A percentile compares a stretch with the other conserved stretches of the same genome.
These are phyloP conservation scores for Pristionchus exspectatus DNA, from an alignment of 2,888 invertebrate species.

Conservation along the genomic window DNA sequence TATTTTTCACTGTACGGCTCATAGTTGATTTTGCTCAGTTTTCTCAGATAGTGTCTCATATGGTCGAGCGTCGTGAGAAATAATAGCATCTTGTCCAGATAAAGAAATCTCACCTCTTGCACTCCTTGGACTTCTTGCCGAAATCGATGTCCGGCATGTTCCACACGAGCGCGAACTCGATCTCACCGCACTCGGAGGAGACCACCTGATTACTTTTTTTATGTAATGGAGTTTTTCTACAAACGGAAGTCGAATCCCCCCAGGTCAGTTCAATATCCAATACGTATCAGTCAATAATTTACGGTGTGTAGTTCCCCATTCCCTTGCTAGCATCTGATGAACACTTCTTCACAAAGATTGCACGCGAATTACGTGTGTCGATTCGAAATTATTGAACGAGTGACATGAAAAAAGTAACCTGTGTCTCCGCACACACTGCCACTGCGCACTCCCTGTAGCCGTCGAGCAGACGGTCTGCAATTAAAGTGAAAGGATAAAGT, in stretches of 20 bases:
- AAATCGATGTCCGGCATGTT: slow-evolving; percentile 86
- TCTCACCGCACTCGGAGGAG: background rate
- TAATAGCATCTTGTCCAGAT: no score
- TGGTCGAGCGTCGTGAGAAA: no score
- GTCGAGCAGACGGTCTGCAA: slow-evolving; percentile 31
- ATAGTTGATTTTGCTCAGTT: no score
- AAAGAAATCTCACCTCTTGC: background rate
- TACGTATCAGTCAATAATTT: no score
- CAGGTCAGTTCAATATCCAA: no score
- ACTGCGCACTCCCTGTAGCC: slow-evolving; percentile 40
- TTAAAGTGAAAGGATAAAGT: background rate
- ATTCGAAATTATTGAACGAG: background rate
- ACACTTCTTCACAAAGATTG: background rate
- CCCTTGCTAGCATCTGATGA: background rate
- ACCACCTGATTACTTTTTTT: slow-evolving; percentile 28
- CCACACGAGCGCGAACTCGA: slow-evolving; percentile 85
- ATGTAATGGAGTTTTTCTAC: no score
- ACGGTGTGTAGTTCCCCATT: no score
- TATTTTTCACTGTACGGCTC: no score
- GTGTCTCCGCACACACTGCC: slow-evolving; percentile 25
- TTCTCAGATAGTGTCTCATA: no score
- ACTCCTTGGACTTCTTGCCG: slow-evolving; percentile 51
- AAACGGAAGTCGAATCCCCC: no score
- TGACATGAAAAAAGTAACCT: background rate
- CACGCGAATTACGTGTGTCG: background rate